Percentiles rank a stretch among this genome's conserved stretches.
Evolutionary conservation across 2,888 invertebrate genomes (phyloP).

Genomic region (Antheraea yamamai): DNA sequence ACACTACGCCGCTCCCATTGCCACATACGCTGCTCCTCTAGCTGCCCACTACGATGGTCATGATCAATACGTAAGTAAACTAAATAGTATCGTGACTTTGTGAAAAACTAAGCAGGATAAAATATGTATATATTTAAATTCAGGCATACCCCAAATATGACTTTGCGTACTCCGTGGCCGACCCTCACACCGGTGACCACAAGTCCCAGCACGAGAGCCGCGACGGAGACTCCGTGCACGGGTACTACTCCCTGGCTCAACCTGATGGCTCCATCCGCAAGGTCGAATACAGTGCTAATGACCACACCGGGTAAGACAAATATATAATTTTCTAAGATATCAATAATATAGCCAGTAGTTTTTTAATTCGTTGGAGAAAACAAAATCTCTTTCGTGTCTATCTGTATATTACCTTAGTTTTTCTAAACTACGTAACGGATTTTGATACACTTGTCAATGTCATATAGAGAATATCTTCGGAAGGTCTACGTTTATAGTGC

Average conservation of each 20-base stretch:
- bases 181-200: slow-evolving; percentile 82
- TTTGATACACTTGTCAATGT: too few relatives aligned
- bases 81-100: background rate
- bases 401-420: too few relatives aligned
- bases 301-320: slow-evolving; percentile 63
- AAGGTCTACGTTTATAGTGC: too few relatives aligned
- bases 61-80: slow-evolving; percentile 40
- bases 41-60: slow-evolving; percentile 37
- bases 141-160: slow-evolving; percentile 70
- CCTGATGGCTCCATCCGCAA: slow-evolving; percentile 79
- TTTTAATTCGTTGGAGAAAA: too few relatives aligned
- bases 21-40: slow-evolving; percentile 33
- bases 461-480: too few relatives aligned
- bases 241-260: slow-evolving; percentile 82
- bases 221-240: slow-evolving; percentile 81
- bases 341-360: background rate
- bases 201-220: slow-evolving; percentile 78
- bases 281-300: slow-evolving; percentile 78
- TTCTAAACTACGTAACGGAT: too few relatives aligned
- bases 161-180: slow-evolving; percentile 78
- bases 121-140: slow-evolving; percentile 7
- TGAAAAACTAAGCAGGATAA: background rate
- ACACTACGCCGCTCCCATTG: slow-evolving; percentile 35
- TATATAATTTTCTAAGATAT: background rate
- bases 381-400: too few relatives aligned